phyloP scores from a whole-genome alignment of 2,888 invertebrate genomes.

The Cylindroiulus punctatus region DNA sequence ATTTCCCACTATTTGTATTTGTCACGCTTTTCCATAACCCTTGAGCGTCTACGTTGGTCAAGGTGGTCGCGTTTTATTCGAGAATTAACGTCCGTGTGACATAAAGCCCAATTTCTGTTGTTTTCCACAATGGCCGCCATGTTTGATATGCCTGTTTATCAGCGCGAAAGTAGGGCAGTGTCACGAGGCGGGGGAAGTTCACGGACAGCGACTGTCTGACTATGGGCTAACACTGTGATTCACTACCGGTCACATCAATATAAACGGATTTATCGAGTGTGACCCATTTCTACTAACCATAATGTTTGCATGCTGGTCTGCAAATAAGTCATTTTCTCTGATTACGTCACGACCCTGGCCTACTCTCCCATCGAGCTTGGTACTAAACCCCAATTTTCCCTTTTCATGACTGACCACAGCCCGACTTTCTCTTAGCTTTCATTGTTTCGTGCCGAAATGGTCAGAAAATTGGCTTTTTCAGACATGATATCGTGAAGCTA shows the following conservation, averaged over 20 bases:
- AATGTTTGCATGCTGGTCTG: not conserved
- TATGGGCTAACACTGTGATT: not conserved
- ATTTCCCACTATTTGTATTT: not conserved
- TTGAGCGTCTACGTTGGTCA: constrained; percentile 37
- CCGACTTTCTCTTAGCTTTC: too few relatives aligned
- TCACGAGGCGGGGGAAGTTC: constrained; percentile 2
- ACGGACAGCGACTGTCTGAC: constrained; percentile 12
- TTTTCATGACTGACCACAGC: not conserved
- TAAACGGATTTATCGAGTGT: not conserved
- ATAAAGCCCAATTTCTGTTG: constrained; percentile 4
- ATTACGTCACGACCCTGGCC: constrained; percentile 29
- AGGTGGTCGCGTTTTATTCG: constrained; percentile 28
- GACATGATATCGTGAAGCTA: not conserved
- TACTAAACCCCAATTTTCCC: not conserved
- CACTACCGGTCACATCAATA: constrained; percentile 9
- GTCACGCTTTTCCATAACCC: not conserved
- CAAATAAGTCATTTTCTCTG: not conserved
- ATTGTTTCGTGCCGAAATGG: not conserved
- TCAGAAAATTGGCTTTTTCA: not conserved
- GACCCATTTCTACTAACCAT: not conserved
- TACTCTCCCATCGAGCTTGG: not conserved
- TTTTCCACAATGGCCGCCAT: not conserved
- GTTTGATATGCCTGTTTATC: not conserved
- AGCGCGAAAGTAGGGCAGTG: not conserved
- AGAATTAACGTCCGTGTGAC: not conserved